A percentile compares a stretch with the other conserved stretches of the same genome.
Conservation (phyloP, 2,113 vertebrate genomes). For the Ochotona princeps region DNA sequence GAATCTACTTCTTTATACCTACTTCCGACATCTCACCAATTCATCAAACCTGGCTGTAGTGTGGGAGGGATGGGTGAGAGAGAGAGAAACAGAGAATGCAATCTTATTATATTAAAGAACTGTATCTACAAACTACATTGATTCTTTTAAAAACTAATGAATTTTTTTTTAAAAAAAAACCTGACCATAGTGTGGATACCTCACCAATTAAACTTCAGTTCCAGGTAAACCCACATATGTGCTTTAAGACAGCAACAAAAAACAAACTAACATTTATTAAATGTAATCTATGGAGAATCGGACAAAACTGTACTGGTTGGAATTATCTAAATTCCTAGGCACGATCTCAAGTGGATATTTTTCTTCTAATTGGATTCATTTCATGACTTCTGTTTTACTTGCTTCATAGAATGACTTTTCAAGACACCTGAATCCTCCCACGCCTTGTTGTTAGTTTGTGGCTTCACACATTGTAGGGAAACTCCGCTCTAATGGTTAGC, state of each 20-base stretch:
- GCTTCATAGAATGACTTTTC: not conserved
- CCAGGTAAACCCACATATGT: not conserved
- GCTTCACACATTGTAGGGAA: not conserved
- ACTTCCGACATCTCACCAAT: not conserved
- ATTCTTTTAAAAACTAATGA: no score
- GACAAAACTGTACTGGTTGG: not conserved
- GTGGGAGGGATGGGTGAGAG: not conserved
- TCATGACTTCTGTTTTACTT: not conserved
- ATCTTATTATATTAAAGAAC: no score
- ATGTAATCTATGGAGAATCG: not conserved
- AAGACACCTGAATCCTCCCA: not conserved
- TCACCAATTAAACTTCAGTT: not conserved
- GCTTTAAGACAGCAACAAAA: not conserved
- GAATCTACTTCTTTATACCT: not conserved
- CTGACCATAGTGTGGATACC: not conserved
- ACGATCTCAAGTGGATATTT: not conserved
- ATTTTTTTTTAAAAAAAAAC: no score
- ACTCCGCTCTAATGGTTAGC: not conserved
- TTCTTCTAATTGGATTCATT: not conserved
- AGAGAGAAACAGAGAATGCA: no score
- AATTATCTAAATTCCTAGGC: slow-evolving; percentile 2
- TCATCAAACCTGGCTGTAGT: not conserved
- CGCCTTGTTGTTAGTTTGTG: not conserved
- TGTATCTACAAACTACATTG: no score
- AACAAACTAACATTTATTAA: not conserved